Base-by-base conservation (phyloP, 2,888 invertebrate genomes). In the Druceiella hillmani region DNA sequence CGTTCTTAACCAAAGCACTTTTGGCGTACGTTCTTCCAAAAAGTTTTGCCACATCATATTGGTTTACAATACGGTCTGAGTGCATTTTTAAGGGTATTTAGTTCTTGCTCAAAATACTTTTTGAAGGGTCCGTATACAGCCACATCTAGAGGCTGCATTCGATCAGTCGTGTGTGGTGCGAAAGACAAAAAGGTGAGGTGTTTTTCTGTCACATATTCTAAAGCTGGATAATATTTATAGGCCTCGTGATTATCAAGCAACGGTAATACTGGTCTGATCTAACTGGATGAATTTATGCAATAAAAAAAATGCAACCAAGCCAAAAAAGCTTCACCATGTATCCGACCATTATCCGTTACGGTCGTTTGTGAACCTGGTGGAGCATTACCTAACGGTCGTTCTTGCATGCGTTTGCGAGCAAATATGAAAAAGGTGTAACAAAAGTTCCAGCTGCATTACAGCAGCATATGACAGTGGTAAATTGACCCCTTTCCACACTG, bases 341-440 rank as follows among this genome's bases (percentile, higher is more conserved):
- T 49, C 50, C 48, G 52, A 10, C 51, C 52, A 36, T 43, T 51
- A 20, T 45, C 46, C 24, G 38, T 48, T 4, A 34, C 40, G 7
- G 44, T 45, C 9, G 34, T 50, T 41, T 46, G 37, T 17, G 46
- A 40, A 7, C 49, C 51, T 29, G 49, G 47, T 27, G 48, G 50
- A 4, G 50, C 43, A 37, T 46, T 51, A 50, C 48, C 47, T 22
- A 49, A 27, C 13, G 48, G 37, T 22, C 45, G 20, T 11, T 22
- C 27, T 4, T 42, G 37, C 52, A 55, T 54, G 36, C 50, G 37
- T 42, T 56, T 55, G 32, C 53, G 34, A 2, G 46, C 43, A 46
- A 53, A 56, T 37, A 55, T 51, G 22, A 54, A 44, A 46, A 47
- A 51, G 56, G 54, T 41, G 55, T 52, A 17, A 56, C 25, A 44